Evolutionary conservation across 2,113 vertebrate genomes (phyloP), one percentile per base, ranked within the genome.

Genomic region (Silurus asotus): DNA sequence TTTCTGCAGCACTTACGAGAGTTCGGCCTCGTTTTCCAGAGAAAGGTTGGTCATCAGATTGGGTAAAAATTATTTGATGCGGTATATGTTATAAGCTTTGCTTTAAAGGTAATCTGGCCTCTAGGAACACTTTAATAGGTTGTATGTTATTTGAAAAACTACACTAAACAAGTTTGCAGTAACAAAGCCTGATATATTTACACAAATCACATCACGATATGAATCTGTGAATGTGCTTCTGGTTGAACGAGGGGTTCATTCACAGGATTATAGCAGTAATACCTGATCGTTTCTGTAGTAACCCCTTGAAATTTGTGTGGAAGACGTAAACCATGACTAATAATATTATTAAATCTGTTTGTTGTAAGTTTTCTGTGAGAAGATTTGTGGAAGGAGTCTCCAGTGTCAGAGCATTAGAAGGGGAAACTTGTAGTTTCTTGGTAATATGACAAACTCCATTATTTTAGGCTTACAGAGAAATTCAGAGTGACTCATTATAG

Each of bases 21-120:
- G 91, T 97, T 98, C 74, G 97, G 97, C 3, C 94, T 98, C 10
- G 97, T 98, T 75, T 98, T 98, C 91, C 97, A 98, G 93, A 96
- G 97, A 80, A 98, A 97, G 96, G 97, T 97, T 25, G 4, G 14
- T 11, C n/a, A 6, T 67, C 23, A 69, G 25, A 10, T 4, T 5
- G 19, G 7, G 51, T 10, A 45, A 45, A 58, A 53, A 64, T 7
- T 45, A 56, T 61, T 14, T 0, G 11, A 53, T 20, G n/a, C 23
- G 23, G 9, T 11, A n/a, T 53, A n/a, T 75, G 17, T 53, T 53
- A 23, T 49, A 23, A 51, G 5, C 9, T n/a, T 13, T 53, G 10
- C 19, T 48, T 19, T 8, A 72, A 72, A 8, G 15, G 37, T 48
- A 9, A 9, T 19, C 17, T 19, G 15, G 2, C 17, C 15, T 48